Evolutionary conservation across 2,113 vertebrate genomes (phyloP), one percentile per base, ranked within the genome.

Genomic region (Scomber scombrus): DNA sequence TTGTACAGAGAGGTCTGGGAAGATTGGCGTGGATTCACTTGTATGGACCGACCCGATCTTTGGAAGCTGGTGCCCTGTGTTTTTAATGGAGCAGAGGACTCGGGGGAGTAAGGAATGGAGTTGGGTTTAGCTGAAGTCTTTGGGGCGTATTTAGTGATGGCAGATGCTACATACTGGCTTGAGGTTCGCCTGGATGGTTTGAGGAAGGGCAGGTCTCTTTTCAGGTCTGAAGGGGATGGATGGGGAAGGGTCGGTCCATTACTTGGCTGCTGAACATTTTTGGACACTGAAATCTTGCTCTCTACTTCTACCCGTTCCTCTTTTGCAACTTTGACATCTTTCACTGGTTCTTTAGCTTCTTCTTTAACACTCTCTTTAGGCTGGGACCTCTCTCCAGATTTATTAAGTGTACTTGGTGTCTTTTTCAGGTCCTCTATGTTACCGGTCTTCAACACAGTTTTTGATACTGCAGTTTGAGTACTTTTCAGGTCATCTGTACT

Each of bases 121-220:
- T 26, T 81, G 21, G 80, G 81, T 83, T 88, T 89, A 55, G 45
- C 70, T 11, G 80, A 55, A 13, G 87, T 63, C 64, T 70, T 89
- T 26, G 82, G 68, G 91, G 86, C 91, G 23, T 95, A 92, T 91
- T 93, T 97, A 80, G 93, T 88, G 83, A 98, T 97, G 46, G 96
- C 97, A 70, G 97, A 97, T 2, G 97, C 97, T 82, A 99, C 95
- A 1, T 99, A 97, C 65, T 97, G 97, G 88, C 97, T 99, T 55
- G 97, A 99, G 1, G 97, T 99, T 90, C 97, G 95, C 66, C 95
- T 96, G 2, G 95, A 93, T 4, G 96, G 95, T 91, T 94, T 97
- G 6, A 96, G 85, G 74, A 99, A 97, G 0, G 89, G 92, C 54
- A 95, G 79, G 43, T 96, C 94, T 66, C 89, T 91, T 69, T 89